A percentile compares a stretch with the other conserved stretches of the same genome.
Evolutionary conservation across 2,113 vertebrate species (phyloP).

Genomic region (Notothenia rossii): DNA sequence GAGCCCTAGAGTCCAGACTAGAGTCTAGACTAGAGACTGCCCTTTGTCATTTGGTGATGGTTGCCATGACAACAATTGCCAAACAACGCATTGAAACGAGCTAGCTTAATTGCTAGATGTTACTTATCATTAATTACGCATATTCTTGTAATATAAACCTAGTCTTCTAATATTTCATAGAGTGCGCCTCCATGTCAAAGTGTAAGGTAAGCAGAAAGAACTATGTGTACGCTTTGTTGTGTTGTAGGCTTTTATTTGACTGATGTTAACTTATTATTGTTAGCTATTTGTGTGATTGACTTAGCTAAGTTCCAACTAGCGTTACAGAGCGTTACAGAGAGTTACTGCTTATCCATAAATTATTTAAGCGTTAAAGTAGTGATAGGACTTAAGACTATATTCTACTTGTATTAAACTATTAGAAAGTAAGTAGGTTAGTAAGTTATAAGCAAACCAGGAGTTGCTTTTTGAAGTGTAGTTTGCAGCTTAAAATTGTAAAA

Average conservation of each 20-base stretch:
- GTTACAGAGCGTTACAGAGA: background rate
- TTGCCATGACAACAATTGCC: slow-evolving; percentile 51
- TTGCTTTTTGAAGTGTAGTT: background rate
- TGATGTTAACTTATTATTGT: too few species aligned
- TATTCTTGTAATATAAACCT: background rate
- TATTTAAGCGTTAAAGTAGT: background rate
- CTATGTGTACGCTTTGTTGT: background rate
- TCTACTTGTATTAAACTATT: background rate
- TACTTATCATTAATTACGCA: background rate
- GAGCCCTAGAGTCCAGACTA: too few species aligned
- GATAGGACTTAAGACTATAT: background rate
- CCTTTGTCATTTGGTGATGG: background rate
- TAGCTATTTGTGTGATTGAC: background rate
- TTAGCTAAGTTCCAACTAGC: background rate
- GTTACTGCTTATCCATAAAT: background rate
- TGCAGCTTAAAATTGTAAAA: background rate
- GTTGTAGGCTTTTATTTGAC: background rate
- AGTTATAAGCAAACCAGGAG: background rate
- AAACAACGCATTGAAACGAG: background rate
- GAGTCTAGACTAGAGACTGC: too few species aligned
- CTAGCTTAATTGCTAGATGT: background rate
- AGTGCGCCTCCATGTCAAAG: slow-evolving; percentile 67
- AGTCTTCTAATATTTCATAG: background rate
- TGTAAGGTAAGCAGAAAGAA: slow-evolving; percentile 68
- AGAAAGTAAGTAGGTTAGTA: background rate